phyloP scores from a whole-genome alignment of 2,888 invertebrate species.

The Carcina quercana region DNA sequence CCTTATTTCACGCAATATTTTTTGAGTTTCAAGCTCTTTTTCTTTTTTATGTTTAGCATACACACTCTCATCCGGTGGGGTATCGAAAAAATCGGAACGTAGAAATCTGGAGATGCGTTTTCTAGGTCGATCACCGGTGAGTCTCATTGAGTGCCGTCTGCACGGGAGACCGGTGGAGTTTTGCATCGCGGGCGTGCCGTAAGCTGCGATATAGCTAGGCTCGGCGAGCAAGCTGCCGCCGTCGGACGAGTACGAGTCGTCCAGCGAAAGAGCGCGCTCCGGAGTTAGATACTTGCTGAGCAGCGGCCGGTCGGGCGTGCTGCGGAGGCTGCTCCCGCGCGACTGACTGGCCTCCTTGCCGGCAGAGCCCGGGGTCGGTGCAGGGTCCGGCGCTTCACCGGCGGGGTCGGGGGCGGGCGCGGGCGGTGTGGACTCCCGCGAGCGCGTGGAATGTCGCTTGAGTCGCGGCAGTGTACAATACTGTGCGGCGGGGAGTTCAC shows the following conservation, averaged over 20 bases:
- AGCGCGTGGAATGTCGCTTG: constrained; percentile 30
- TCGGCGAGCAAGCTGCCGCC: constrained; percentile 44
- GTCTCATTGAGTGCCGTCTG: constrained; percentile 45
- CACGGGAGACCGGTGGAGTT: constrained; percentile 19
- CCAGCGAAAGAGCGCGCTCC: constrained; percentile 46
- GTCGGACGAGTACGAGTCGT: constrained; percentile 45
- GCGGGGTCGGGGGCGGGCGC: constrained; percentile 7
- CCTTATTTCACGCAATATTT: constrained; percentile 79
- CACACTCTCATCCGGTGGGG: constrained; percentile 78
- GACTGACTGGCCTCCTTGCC: constrained; percentile 19
- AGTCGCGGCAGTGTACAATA: constrained; percentile 49
- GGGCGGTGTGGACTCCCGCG: constrained; percentile 21
- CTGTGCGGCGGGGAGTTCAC: constrained; percentile 26
- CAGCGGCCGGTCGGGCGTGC: constrained; percentile 67
- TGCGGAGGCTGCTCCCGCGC: constrained; percentile 28
- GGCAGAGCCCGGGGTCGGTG: constrained; percentile 11
- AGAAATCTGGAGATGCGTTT: constrained; percentile 80
- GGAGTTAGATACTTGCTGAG: constrained; percentile 73
- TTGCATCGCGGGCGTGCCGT: constrained; percentile 28
- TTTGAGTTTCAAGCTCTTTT: constrained; percentile 80
- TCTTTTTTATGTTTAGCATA: constrained; percentile 77
- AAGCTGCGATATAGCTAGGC: constrained; percentile 57
- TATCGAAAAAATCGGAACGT: constrained; percentile 85
- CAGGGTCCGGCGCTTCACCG: constrained; percentile 9
- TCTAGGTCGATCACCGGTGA: constrained; percentile 54